Conservation (phyloP, 2,113 vertebrate genomes). For the Melanocharis versteri region DNA sequence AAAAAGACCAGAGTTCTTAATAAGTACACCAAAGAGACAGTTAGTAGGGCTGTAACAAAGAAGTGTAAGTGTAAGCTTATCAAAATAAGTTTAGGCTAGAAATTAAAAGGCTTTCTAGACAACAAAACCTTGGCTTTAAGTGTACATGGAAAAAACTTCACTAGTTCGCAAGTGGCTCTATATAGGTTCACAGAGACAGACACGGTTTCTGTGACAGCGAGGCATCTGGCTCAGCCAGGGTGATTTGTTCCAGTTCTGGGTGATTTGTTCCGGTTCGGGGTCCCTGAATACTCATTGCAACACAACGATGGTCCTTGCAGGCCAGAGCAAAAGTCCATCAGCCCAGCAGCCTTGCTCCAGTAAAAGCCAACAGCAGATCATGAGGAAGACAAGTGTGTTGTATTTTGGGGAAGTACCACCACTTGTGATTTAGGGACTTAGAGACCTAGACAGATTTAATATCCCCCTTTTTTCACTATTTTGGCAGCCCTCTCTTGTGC, state of each 20-base stretch:
- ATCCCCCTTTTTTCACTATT: background rate
- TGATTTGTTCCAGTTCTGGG: background rate
- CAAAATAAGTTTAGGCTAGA: background rate
- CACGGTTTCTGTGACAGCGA: background rate
- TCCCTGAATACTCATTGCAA: background rate
- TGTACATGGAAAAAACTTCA: background rate
- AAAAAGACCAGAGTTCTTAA: background rate
- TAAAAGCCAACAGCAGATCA: background rate
- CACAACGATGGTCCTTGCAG: background rate
- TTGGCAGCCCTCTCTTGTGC: background rate
- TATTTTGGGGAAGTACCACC: background rate
- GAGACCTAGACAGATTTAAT: background rate
- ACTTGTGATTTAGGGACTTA: background rate
- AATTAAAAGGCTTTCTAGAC: background rate
- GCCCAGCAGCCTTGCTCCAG: background rate
- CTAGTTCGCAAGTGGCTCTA: background rate
- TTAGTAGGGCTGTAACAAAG: background rate
- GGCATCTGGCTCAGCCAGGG: background rate
- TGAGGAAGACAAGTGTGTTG: rapidly evolving
- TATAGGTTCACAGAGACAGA: background rate
- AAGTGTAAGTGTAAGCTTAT: background rate
- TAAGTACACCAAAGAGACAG: background rate
- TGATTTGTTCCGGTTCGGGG: background rate
- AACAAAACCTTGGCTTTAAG: background rate
- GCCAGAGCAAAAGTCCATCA: background rate